Evolutionary conservation across 2,888 invertebrate genomes (phyloP).

Genomic region (Rapana venosa): DNA sequence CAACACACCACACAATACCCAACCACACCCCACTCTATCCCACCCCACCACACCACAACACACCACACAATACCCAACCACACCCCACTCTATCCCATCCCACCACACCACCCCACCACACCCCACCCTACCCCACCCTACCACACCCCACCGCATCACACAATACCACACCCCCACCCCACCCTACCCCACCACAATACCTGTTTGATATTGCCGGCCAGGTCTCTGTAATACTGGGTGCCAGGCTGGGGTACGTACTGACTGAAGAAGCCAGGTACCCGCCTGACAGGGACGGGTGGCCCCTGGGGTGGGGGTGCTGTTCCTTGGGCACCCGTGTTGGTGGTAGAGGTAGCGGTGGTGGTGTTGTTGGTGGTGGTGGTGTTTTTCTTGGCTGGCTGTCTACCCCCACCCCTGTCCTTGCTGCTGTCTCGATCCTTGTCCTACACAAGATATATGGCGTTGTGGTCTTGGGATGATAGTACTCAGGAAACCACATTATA

Average conservation of each 20-base stretch:
- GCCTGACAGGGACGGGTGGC: slow-evolving; percentile 43
- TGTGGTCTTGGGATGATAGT: no score
- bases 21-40: background rate
- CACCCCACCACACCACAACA: background rate
- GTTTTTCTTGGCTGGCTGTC: slow-evolving; percentile 1
- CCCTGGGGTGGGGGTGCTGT: slow-evolving; percentile 19
- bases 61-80: background rate
- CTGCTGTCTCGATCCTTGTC: slow-evolving; percentile 60
- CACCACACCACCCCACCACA: background rate
- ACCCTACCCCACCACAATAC: slow-evolving; percentile 63
- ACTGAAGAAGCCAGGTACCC: slow-evolving; percentile 72
- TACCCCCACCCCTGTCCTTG: slow-evolving; percentile 35
- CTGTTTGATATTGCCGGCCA: slow-evolving; percentile 97
- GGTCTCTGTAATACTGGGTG: slow-evolving; percentile 95
- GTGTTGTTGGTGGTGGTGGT: background rate
- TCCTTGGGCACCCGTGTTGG: background rate
- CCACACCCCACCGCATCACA: background rate
- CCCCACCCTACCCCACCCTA: background rate
- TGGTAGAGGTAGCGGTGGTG: background rate
- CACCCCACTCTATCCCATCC: background rate
- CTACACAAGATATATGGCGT: slow-evolving; percentile 46
- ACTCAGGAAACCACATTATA: no score
- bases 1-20: background rate
- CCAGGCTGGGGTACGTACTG: slow-evolving; percentile 81
- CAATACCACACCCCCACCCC: background rate